phyloP scores from a whole-genome alignment of 2,113 vertebrate species.

The Oncorhynchus nerka region DNA sequence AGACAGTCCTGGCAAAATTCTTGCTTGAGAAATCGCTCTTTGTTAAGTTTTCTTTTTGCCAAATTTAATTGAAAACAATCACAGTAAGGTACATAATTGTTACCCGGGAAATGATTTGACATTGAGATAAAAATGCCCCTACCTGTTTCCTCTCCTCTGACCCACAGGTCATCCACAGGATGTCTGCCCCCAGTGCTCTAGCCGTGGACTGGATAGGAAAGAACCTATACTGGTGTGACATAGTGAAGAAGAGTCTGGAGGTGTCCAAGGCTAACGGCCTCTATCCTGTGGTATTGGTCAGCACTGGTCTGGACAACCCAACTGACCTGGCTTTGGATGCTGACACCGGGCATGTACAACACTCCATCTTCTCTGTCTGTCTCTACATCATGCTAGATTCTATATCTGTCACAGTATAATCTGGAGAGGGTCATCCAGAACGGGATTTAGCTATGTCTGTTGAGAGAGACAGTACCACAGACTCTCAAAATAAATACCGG shows the following conservation, averaged over 20 bases:
- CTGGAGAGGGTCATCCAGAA: no score
- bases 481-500: not conserved
- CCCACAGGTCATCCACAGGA: slow-evolving; percentile 81
- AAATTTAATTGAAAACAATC: no score
- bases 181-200: slow-evolving; percentile 82
- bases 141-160: not conserved
- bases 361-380: no score
- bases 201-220: slow-evolving; percentile 91
- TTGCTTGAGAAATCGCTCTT: no score
- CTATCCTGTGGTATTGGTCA: slow-evolving; percentile 83
- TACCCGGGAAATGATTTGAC: no score
- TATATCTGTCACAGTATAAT: no score
- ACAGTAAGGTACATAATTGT: no score
- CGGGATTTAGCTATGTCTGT: not conserved
- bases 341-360: slow-evolving; percentile 74
- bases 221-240: slow-evolving; percentile 88
- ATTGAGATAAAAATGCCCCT: no score
- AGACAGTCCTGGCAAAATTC: no score
- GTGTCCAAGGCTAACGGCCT: slow-evolving; percentile 87
- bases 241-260: slow-evolving; percentile 84
- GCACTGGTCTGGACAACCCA: slow-evolving; percentile 79
- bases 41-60: no score
- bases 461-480: not conserved
- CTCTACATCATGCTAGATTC: no score
- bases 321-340: slow-evolving; percentile 81